Percentiles rank a stretch among this genome's conserved stretches.
phyloP scores from a whole-genome alignment of 2,113 vertebrate species.

The Campylorhamphus procurvoides region DNA sequence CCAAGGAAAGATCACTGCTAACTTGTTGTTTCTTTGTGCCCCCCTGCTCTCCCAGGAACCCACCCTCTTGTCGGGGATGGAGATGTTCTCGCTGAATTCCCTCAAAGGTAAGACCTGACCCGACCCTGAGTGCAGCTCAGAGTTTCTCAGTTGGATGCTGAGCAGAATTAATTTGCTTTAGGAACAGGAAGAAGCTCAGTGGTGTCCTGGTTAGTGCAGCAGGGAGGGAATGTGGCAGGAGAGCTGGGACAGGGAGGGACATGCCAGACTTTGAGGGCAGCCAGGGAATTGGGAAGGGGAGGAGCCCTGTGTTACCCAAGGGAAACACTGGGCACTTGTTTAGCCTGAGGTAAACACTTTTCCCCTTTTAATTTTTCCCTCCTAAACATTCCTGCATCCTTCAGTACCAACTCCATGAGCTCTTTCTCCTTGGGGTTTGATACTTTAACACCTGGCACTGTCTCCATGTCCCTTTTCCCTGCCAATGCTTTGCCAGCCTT shows the following conservation, averaged over 20 bases:
- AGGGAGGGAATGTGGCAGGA: neutral
- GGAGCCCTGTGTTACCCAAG: neutral
- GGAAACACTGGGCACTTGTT: neutral
- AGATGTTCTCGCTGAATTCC: slow-evolving; percentile 82
- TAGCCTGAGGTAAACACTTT: neutral
- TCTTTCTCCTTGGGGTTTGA: neutral
- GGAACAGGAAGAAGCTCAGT: neutral
- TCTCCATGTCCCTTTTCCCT: neutral
- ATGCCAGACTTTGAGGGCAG: neutral
- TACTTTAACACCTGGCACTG: neutral
- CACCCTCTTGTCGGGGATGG: slow-evolving; percentile 66
- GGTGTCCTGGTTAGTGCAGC: neutral
- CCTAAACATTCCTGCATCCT: neutral
- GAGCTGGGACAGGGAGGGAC: neutral
- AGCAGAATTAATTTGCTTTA: neutral
- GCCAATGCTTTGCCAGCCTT: neutral
- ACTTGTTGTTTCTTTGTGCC: neutral
- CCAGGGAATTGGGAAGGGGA: neutral
- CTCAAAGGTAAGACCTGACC: slow-evolving; percentile 73
- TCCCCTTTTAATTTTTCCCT: neutral
- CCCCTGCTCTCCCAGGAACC: slow-evolving; percentile 50
- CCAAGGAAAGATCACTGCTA: neutral
- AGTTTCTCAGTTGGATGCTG: neutral
- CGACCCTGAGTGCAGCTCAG: fast-evolving
- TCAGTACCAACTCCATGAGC: neutral